Evolutionary conservation across 2,888 invertebrate genomes (phyloP).

Genomic region (Thalpophila matura): DNA sequence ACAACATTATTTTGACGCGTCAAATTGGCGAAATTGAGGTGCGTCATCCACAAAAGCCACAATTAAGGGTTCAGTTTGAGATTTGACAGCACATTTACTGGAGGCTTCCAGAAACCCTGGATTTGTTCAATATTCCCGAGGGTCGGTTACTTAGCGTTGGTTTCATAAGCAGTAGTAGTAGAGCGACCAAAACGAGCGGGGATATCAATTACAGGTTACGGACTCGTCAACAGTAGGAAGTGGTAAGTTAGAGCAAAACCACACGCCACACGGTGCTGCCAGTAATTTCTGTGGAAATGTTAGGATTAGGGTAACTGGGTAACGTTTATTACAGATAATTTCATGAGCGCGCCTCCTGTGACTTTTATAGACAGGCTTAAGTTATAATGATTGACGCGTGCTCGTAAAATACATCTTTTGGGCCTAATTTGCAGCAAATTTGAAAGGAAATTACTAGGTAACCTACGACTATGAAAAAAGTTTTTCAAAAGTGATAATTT

Average conservation of each 20-base stretch:
- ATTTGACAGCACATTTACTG: background rate
- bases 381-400: too few species aligned
- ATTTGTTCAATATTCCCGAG: background rate
- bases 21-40: background rate
- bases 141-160: conserved; percentile 5
- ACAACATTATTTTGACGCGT: background rate
- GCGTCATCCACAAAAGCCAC: conserved; percentile 4
- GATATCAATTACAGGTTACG: conserved; percentile 31
- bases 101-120: background rate
- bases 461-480: too few species aligned
- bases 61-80: conserved; percentile 9
- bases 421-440: too few species aligned
- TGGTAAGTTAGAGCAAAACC: conserved; percentile 13
- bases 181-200: conserved; percentile 19
- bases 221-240: background rate
- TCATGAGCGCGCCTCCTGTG: too few species aligned
- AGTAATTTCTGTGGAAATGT: conserved; percentile 15
- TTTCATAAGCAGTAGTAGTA: conserved; percentile 1
- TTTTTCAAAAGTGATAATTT: too few species aligned
- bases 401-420: too few species aligned
- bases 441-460: too few species aligned
- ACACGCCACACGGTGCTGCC: background rate
- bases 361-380: too few species aligned
- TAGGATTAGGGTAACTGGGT: background rate
- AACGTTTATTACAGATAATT: background rate